Conservation (phyloP, 2,113 vertebrate genomes). For the Hoplias malabaricus region DNA sequence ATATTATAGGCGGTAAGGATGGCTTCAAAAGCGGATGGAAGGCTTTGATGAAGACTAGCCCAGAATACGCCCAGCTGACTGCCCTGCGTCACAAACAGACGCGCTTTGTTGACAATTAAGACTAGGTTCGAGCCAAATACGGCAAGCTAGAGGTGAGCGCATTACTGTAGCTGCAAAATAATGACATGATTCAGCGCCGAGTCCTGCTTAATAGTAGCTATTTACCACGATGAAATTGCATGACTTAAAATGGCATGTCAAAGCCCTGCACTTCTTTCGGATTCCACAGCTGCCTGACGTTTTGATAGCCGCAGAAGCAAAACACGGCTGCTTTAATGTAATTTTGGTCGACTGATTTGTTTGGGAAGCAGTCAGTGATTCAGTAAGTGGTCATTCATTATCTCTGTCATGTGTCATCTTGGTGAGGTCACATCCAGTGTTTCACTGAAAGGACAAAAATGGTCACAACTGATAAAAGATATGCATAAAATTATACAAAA, state of each 20-base stretch:
- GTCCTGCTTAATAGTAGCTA: neutral
- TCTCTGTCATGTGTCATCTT: neutral
- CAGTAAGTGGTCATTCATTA: neutral
- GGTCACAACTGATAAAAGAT: no score
- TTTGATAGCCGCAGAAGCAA: neutral
- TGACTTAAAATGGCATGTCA: neutral
- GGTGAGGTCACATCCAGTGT: neutral
- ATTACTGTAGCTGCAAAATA: neutral
- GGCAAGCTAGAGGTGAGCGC: neutral
- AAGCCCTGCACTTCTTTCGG: neutral
- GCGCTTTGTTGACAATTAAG: neutral
- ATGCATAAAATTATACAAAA: no score
- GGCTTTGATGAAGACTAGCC: conserved; percentile 56
- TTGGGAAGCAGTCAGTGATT: neutral
- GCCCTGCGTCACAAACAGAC: conserved; percentile 5
- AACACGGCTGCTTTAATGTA: neutral
- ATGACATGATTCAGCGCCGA: neutral
- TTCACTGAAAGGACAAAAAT: no score
- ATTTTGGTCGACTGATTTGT: neutral
- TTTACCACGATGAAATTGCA: neutral
- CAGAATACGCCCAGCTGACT: conserved; percentile 48
- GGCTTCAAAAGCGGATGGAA: conserved; percentile 69
- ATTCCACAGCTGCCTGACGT: neutral
- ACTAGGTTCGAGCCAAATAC: neutral
- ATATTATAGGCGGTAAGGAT: conserved; percentile 70